Percentiles rank a stretch among this genome's conserved stretches.
phyloP scores from a whole-genome alignment of 2,113 vertebrate genomes.

The Xiphias gladius region DNA sequence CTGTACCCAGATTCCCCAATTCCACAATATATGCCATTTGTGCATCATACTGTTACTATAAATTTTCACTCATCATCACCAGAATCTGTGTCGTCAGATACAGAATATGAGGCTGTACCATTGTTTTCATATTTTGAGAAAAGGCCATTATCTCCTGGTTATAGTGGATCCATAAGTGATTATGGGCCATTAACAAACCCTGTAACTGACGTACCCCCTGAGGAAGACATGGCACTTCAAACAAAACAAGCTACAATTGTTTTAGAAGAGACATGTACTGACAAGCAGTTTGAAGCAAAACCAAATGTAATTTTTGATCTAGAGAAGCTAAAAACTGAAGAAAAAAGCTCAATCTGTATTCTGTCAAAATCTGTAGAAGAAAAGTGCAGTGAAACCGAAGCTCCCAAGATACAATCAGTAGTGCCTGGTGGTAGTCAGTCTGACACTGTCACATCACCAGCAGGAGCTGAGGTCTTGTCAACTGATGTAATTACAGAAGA shows the following conservation, averaged over 20 bases:
- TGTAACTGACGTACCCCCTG: neutral
- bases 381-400: neutral
- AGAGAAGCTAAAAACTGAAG: conserved; percentile 28
- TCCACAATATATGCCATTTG: neutral
- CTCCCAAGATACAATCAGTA: neutral
- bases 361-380: neutral
- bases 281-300: conserved; percentile 14
- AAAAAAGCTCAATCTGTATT: too few species aligned
- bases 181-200: conserved; percentile 1
- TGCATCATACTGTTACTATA: conserved; percentile 4
- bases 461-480: neutral
- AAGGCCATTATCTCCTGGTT: conserved; percentile 38
- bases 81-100: conserved; percentile 53
- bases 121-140: conserved; percentile 41
- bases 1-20: conserved; percentile 27
- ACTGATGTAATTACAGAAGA: neutral
- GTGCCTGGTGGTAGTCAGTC: neutral
- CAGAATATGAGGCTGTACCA: conserved; percentile 55
- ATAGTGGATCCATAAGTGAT: conserved; percentile 41
- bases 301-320: neutral
- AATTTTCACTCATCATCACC: conserved; percentile 43
- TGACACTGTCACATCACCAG: neutral
- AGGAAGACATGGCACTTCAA: neutral
- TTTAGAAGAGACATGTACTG: neutral
- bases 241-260: neutral